These are phyloP conservation scores for Euzophera pinguis DNA, from an alignment of 2,888 invertebrate genomes.

Conservation along the genomic window DNA sequence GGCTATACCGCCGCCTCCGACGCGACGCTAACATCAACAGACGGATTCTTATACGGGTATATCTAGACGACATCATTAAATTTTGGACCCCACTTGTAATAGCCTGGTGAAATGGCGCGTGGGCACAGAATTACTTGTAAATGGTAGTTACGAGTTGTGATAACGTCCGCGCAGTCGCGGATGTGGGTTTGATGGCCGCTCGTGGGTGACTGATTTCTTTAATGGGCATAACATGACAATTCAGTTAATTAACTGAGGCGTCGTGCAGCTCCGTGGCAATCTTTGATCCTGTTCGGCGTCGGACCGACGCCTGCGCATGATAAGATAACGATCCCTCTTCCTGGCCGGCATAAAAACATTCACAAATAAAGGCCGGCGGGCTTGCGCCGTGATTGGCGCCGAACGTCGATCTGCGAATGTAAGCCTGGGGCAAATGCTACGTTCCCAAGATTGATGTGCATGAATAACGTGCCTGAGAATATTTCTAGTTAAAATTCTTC, in stretches of 20 bases:
- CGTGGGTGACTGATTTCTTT: conserved; percentile 49
- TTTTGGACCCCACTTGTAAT: conserved; percentile 53
- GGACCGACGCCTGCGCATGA: conserved; percentile 51
- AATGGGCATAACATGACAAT: conserved; percentile 24
- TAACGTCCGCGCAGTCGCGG: conserved; percentile 43
- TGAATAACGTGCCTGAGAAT: conserved; percentile 33
- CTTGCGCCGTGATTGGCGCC: conserved; percentile 45
- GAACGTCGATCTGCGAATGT: conserved; percentile 43
- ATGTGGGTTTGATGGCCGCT: conserved; percentile 52
- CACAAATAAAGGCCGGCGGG: conserved; percentile 53
- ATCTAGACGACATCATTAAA: conserved; percentile 69
- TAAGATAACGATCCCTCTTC: conserved; percentile 42
- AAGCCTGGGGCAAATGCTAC: conserved; percentile 37
- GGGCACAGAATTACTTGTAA: conserved; percentile 53
- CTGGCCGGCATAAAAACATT: conserved; percentile 53
- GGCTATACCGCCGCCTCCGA: conserved; percentile 68
- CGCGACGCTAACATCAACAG: conserved; percentile 62
- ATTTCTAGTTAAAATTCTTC: conserved; percentile 26
- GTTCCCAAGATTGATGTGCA: conserved; percentile 44
- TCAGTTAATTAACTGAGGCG: conserved; percentile 29
- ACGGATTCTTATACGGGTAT: conserved; percentile 58
- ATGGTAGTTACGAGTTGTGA: conserved; percentile 45
- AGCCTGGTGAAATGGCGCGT: conserved; percentile 52
- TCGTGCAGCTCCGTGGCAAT: conserved; percentile 35
- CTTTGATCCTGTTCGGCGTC: conserved; percentile 46